A percentile compares a stretch with the other conserved stretches of the same genome.
Conservation (phyloP, 2,888 invertebrate species). For the Phyllotreta striolata region DNA sequence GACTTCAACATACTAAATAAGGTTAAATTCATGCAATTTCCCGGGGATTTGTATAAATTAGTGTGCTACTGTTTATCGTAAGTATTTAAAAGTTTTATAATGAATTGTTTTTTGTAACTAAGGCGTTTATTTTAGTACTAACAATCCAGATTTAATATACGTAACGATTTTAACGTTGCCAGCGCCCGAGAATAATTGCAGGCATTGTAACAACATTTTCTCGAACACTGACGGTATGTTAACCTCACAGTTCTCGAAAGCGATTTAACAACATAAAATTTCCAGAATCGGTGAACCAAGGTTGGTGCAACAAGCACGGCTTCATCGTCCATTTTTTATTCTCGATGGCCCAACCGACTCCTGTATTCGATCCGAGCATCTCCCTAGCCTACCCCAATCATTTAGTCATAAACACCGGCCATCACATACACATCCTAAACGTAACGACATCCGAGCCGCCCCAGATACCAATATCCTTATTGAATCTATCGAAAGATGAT, state of each 20-base stretch:
- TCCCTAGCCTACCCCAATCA: constrained; percentile 60
- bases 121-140: constrained; percentile 51
- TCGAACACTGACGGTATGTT: constrained; percentile 52
- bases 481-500: constrained; percentile 51
- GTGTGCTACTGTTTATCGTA: constrained; percentile 75
- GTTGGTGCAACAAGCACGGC: constrained; percentile 83
- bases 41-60: constrained; percentile 70
- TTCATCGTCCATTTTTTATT: constrained; percentile 92
- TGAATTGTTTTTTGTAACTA: constrained; percentile 16
- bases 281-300: constrained; percentile 53
- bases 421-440: constrained; percentile 60
- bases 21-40: constrained; percentile 77
- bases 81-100: constrained; percentile 48
- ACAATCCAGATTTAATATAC: constrained; percentile 65
- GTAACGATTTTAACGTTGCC: constrained; percentile 75
- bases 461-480: constrained; percentile 43
- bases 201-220: constrained; percentile 58
- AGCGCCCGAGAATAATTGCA: constrained; percentile 67
- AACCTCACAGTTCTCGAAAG: not conserved
- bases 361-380: constrained; percentile 61
- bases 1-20: constrained; percentile 60
- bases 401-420: constrained; percentile 60
- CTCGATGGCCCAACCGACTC: constrained; percentile 83
- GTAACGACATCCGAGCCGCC: constrained; percentile 55
- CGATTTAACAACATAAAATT: constrained; percentile 17